Evolutionary conservation across 2,797 vertebrate species (phyloP), one percentile per base, ranked within the genome.

Genomic region (Hypotaenidia philippensis): DNA sequence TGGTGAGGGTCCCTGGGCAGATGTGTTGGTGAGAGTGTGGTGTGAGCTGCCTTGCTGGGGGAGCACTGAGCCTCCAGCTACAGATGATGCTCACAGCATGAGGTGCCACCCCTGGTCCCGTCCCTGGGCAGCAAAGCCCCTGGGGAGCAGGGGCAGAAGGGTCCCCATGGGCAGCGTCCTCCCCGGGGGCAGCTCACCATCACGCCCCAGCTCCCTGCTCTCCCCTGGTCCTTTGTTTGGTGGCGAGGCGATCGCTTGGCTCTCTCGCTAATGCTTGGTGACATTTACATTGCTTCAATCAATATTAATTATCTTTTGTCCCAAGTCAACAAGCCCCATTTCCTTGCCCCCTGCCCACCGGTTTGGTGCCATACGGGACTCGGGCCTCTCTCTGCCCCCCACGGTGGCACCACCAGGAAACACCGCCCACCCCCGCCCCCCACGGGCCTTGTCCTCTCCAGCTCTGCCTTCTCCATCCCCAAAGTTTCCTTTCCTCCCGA

Each of bases 271-370:
- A 87, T 34, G 55, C 87, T 75, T 32, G 65, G 15, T 65, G 94
- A 31, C 86, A 44, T 71, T 93, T 81, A 50, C 57, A 77, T 85
- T 59, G 68, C 65, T 93, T 85, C 59, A 92, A 94, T 96, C 90
- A 79, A 87, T 95, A 92, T 92, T 80, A 77, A 90, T 95, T 91
- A 65, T 22, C 82, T 81, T 92, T 75, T 59, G 41, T 78, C 78
- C 83, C 86, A 41, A 65, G 32, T 34, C 78, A 75, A 90, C 75
- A 44, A 70, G 41, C 9, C 11, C 15, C n/a, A 0, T 47, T 61
- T 79, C 85, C 75, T 34, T 0, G 60, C 61, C 75, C 76, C 75
- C 19, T 56, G 4, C 56, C 44, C 49, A 0, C 4, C 1, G 23
- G 40, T 72, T 70, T 31, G 60, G 41, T 19, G 26, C 26, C 64